These are phyloP conservation scores for Apis florea DNA, from an alignment of 1,140 invertebrate genomes.

Conservation along the genomic window DNA sequence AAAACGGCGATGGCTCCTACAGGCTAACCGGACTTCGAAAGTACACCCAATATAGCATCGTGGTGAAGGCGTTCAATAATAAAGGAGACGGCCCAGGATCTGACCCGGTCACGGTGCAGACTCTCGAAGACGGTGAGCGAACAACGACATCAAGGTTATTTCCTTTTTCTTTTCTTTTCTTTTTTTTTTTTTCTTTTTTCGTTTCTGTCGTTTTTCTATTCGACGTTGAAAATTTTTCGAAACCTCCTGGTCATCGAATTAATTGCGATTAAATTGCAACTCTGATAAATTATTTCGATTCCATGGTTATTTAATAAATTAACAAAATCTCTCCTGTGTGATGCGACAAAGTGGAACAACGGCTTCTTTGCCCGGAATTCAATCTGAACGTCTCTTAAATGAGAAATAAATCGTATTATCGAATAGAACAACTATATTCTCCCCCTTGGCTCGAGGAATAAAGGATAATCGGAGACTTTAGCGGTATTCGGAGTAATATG, in stretches of 20 bases:
- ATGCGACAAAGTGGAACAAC: background rate
- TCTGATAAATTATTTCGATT: too few relatives aligned
- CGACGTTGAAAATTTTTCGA: too few relatives aligned
- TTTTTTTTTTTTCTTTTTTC: background rate
- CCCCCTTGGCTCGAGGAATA: background rate
- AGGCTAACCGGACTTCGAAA: conserved; percentile 85
- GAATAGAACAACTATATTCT: background rate
- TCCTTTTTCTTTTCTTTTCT: conserved; percentile 4
- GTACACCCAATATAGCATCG: conserved; percentile 89
- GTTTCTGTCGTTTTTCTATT: background rate
- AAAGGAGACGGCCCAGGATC: conserved; percentile 89
- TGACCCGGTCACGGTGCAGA: conserved; percentile 85
- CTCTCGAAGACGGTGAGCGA: conserved; percentile 88
- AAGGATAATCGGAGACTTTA: background rate
- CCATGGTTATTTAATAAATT: too few relatives aligned
- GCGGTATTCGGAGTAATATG: background rate
- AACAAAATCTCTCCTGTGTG: too few relatives aligned
- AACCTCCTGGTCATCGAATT: too few relatives aligned
- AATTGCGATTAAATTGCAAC: too few relatives aligned
- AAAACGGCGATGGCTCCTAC: conserved; percentile 78
- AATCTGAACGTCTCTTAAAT: background rate
- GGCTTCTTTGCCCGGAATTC: background rate
- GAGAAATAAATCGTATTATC: background rate
- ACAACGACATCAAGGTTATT: background rate
- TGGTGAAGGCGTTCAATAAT: conserved; percentile 90